Evolutionary conservation across 1,140 invertebrate species (phyloP).

Genomic region (Tigriopus japonicus): DNA sequence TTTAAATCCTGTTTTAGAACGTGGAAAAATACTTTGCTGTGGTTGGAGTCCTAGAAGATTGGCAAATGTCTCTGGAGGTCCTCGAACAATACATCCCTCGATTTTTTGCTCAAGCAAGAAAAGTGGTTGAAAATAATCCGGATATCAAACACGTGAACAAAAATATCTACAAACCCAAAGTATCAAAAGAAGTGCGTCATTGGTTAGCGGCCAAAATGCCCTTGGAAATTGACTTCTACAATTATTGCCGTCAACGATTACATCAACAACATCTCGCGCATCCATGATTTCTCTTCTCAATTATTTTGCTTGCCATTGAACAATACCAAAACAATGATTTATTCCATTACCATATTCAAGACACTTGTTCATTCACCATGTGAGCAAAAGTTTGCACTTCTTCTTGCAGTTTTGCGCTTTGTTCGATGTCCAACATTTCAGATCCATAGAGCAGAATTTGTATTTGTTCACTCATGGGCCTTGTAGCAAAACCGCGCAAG

Average conservation of each 20-base stretch:
- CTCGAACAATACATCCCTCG: conserved; percentile 60
- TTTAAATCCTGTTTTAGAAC: conserved; percentile 33
- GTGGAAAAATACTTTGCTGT: conserved; percentile 68
- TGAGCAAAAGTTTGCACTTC: too few species aligned
- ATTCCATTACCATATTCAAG: too few species aligned
- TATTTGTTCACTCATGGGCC: too few species aligned
- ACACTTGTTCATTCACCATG: too few species aligned
- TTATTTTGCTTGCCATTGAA: too few species aligned
- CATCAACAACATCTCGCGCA: conserved; percentile 50
- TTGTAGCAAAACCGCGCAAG: too few species aligned
- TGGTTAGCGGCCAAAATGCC: conserved; percentile 66
- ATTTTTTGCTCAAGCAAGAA: conserved; percentile 54
- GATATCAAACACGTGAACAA: conserved; percentile 52
- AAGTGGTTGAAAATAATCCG: conserved; percentile 56
- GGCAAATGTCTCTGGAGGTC: conserved; percentile 60
- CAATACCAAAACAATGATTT: too few species aligned
- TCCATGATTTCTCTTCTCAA: too few species aligned
- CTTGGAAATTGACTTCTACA: conserved; percentile 72
- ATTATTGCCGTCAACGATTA: conserved; percentile 64
- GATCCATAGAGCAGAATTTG: too few species aligned
- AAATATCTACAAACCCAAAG: conserved; percentile 65
- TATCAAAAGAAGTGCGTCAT: conserved; percentile 61
- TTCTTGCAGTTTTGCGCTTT: too few species aligned
- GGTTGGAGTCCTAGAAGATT: conserved; percentile 64
- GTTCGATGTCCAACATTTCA: too few species aligned